A percentile compares a stretch with the other conserved stretches of the same genome.
Conservation (phyloP, 2,113 vertebrate genomes). For the Columba livia region DNA sequence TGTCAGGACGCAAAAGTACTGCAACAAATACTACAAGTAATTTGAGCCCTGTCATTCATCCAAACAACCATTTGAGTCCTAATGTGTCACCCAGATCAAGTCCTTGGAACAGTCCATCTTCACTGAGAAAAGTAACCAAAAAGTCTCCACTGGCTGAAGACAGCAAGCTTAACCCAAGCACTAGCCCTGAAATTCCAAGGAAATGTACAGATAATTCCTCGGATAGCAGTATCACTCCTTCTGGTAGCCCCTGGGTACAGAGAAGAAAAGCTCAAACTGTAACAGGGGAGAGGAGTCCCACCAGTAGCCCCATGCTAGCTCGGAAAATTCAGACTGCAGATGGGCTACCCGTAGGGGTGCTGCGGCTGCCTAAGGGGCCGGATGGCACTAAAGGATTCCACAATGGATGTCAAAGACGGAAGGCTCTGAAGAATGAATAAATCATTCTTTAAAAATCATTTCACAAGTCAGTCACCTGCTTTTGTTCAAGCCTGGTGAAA, state of each 20-base stretch:
- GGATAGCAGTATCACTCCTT: conserved; percentile 92
- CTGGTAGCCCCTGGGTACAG: conserved; percentile 95
- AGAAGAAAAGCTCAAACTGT: conserved; percentile 86
- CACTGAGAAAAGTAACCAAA: conserved; percentile 83
- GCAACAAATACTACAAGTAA: conserved; percentile 77
- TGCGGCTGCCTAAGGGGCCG: conserved; percentile 88
- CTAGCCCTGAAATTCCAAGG: conserved; percentile 75
- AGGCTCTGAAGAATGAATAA: conserved; percentile 19
- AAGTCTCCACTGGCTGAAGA: conserved; percentile 88
- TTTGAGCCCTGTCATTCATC: conserved; percentile 83
- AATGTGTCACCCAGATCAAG: conserved; percentile 89
- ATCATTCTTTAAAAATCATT: background rate
- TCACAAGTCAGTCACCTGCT: background rate
- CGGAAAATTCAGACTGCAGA: conserved; percentile 89
- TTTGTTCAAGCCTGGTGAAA: background rate
- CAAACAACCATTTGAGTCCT: conserved; percentile 89
- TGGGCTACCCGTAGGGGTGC: conserved; percentile 87
- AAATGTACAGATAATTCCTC: conserved; percentile 91
- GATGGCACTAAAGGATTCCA: conserved; percentile 94
- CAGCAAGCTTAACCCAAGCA: conserved; percentile 74
- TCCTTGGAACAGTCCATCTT: conserved; percentile 92
- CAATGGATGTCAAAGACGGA: conserved; percentile 75
- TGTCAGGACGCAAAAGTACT: conserved; percentile 79
- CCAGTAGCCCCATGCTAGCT: conserved; percentile 85
- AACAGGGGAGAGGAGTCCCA: conserved; percentile 87